phyloP scores from a whole-genome alignment of 92 coral and sea anemone genomes.

The Pocillopora meandrina region DNA sequence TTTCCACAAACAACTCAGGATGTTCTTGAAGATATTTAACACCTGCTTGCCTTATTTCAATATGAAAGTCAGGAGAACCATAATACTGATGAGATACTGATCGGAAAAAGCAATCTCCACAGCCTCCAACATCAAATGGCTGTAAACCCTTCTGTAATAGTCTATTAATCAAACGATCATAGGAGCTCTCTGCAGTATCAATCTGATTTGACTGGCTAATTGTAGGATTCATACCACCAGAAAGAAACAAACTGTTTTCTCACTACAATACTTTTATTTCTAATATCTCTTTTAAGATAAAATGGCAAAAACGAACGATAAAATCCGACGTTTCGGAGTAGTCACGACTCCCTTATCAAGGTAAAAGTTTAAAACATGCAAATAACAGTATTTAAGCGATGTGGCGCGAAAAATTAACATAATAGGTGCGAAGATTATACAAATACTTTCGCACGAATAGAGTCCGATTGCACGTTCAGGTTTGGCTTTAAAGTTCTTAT shows the following conservation, averaged over 20 bases:
- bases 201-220: slow-evolving; percentile 18
- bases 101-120: slow-evolving; percentile 56
- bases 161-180: slow-evolving; percentile 35
- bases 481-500: no score
- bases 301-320: no score
- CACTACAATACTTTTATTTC: no score
- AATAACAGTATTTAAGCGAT: no score
- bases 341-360: no score
- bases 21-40: slow-evolving; percentile 37
- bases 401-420: no score
- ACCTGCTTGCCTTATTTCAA: slow-evolving; percentile 52
- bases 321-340: no score
- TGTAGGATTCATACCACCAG: slow-evolving; percentile 31
- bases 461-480: no score
- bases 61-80: slow-evolving; percentile 37
- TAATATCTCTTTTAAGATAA: no score
- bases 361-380: no score
- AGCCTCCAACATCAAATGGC: slow-evolving; percentile 58
- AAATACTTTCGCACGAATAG: no score
- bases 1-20: slow-evolving; percentile 59
- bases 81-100: slow-evolving; percentile 45
- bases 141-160: slow-evolving; percentile 49
- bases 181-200: slow-evolving; percentile 21
- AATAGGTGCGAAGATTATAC: no score
- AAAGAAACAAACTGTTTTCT: not conserved